Percentiles rank a stretch among this genome's conserved stretches.
phyloP scores from a whole-genome alignment of 2,797 vertebrate genomes.

The Australoheros facetus region DNA sequence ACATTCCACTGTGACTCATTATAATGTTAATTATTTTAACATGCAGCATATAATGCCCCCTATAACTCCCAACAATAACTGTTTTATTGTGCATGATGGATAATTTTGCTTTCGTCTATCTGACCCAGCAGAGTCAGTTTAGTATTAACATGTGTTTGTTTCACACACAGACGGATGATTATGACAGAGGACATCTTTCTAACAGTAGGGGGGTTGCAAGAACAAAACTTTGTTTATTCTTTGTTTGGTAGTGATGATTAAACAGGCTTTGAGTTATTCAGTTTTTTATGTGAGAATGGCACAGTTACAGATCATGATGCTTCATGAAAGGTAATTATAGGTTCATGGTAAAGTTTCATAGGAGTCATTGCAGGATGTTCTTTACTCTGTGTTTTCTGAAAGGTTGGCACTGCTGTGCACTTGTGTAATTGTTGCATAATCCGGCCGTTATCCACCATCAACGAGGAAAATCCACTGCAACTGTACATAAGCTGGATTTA shows the following conservation, averaged over 20 bases:
- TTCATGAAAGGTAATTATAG: constrained; percentile 28
- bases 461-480: neutral
- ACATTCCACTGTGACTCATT: constrained; percentile 21
- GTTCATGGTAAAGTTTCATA: constrained; percentile 1
- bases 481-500: neutral
- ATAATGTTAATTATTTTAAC: constrained; percentile 17
- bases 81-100: neutral
- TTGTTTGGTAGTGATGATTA: constrained; percentile 10
- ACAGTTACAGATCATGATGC: neutral
- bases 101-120: neutral
- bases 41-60: neutral
- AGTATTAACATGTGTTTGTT: constrained; percentile 23
- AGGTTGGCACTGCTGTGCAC: neutral
- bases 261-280: neutral
- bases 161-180: neutral
- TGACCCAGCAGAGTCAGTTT: neutral
- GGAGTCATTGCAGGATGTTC: neutral
- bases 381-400: constrained; percentile 12
- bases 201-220: neutral
- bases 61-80: neutral
- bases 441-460: neutral
- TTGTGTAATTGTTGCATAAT: constrained; percentile 5
- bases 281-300: constrained; percentile 25
- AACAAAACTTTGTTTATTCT: constrained; percentile 41
- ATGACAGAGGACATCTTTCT: neutral